A percentile compares a stretch with the other conserved stretches of the same genome.
phyloP scores from a whole-genome alignment of 2,113 vertebrate species.

The Malurus cyaneus region DNA sequence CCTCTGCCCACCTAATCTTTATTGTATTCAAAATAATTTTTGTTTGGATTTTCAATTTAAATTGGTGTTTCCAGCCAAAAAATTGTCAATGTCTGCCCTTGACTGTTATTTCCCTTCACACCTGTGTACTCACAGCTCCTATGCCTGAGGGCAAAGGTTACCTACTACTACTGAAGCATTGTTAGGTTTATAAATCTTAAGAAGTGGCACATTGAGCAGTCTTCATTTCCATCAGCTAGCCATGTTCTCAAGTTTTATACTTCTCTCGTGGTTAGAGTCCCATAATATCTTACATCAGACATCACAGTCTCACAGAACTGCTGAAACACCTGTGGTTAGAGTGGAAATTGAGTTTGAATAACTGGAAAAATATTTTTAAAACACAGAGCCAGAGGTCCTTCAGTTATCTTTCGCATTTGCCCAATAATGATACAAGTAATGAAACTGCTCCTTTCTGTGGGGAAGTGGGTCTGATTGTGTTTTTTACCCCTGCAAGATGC shows the following conservation, averaged over 20 bases:
- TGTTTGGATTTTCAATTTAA: neutral
- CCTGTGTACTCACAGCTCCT: neutral
- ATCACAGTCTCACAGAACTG: neutral
- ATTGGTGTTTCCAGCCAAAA: neutral
- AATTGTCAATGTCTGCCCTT: neutral
- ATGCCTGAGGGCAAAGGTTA: neutral
- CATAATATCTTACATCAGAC: neutral
- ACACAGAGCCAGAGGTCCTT: neutral
- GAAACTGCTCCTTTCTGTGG: neutral
- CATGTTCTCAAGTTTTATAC: neutral
- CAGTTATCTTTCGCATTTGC: neutral
- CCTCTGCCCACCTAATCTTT: neutral
- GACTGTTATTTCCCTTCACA: neutral
- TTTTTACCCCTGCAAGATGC: neutral
- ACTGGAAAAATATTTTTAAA: neutral
- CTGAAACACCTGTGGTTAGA: neutral
- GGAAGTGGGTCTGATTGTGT: neutral
- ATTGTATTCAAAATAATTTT: neutral
- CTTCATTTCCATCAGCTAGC: neutral
- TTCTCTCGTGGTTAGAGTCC: neutral
- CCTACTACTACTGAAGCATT: neutral
- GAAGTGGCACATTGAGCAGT: neutral
- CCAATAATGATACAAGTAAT: neutral
- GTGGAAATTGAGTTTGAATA: neutral
- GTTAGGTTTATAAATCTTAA: neutral